Evolutionary conservation across 2,888 invertebrate species (phyloP).

Genomic region (Synergus gifuensis): DNA sequence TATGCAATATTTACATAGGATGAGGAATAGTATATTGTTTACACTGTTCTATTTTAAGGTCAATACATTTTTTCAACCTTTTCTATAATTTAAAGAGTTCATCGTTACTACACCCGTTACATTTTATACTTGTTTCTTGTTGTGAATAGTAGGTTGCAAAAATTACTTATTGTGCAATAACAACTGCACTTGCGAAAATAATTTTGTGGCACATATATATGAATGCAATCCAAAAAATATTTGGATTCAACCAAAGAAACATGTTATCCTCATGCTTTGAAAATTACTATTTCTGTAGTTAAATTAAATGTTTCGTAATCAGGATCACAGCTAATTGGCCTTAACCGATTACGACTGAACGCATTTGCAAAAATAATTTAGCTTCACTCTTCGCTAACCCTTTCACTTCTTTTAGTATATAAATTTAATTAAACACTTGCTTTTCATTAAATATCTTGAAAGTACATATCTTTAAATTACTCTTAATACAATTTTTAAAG

Average conservation of each 20-base stretch:
- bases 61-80: conserved; percentile 10
- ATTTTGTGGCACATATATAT: background rate
- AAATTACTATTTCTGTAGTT: background rate
- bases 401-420: background rate
- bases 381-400: background rate
- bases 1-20: background rate
- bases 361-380: background rate
- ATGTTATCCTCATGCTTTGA: background rate
- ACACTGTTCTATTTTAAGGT: background rate
- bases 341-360: background rate
- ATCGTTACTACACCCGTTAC: conserved; percentile 7
- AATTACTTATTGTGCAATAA: background rate
- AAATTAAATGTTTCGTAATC: background rate
- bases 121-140: background rate
- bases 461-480: background rate
- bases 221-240: background rate
- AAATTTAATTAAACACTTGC: background rate
- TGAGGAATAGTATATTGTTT: background rate
- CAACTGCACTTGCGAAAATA: background rate
- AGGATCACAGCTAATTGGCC: background rate
- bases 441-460: background rate
- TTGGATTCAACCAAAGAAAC: background rate
- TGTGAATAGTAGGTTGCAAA: background rate
- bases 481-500: background rate
- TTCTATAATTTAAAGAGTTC: background rate